Evolutionary conservation across 1,140 invertebrate species (phyloP), one percentile per base, ranked within the genome.

Genomic region (Bombyx mandarina): DNA sequence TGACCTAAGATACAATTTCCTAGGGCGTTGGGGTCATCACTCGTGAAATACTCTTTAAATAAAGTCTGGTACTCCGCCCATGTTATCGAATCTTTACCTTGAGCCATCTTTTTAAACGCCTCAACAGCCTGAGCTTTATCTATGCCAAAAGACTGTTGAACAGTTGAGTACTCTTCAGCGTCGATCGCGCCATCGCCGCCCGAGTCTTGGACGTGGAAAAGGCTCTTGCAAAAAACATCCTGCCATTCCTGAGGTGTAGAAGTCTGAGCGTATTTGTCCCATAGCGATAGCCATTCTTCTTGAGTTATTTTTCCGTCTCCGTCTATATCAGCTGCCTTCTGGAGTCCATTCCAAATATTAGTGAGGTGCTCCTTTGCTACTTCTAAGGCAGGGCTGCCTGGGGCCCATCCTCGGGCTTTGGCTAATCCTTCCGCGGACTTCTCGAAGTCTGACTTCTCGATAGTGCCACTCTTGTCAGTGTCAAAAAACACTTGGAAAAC

Each of bases 401-500:
- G 78, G 22, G 82, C 77, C 93, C 93, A 95, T 49, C 92, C 93
- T 63, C 93, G 89, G 56, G 92, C 81, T 18, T 90, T 88, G 71
- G 93, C 92, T 26, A 94, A 92, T 89, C 92, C 92, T 91, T 92
- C 90, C 54, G 92, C 90, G 26, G 93, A 93, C 45, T 93, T 71
- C 71, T 94, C 93, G 65, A 95, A 94, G 79, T 95, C 94, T 71
- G 93, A 93, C 67, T 90, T 91, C 71, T 94, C 93, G 62, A 95
- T 94, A 63, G 90, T 91, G 49, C 93, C 93, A 78, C 93, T 95
- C 65, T 91, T 89, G 81, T 95, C 93, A 63, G 92, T 91, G 89
- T 95, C 94, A 67, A 95, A 95, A 86, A 96, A 95, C 48, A 92
- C 91, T 71, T 93, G 92, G 88, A 95, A 96, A 60, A 95, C 91